phyloP scores from a whole-genome alignment of 2,113 vertebrate species.

The Grammomys dolichurus region DNA sequence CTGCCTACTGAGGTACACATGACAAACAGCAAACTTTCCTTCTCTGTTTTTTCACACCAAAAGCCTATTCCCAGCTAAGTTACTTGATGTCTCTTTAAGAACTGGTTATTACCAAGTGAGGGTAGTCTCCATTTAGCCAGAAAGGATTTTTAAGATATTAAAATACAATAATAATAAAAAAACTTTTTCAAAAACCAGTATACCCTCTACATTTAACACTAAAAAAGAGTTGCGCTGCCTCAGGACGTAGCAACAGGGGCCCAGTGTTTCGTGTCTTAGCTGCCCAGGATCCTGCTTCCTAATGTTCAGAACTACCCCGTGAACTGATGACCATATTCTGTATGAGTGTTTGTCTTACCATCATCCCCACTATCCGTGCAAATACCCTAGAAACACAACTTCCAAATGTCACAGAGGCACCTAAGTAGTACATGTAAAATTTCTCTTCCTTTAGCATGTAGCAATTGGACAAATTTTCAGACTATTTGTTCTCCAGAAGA shows the following conservation, averaged over 20 bases:
- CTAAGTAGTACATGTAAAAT: not conserved
- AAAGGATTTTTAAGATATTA: not conserved
- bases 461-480: not conserved
- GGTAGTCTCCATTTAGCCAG: not conserved
- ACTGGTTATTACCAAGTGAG: not conserved
- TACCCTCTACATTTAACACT: not conserved
- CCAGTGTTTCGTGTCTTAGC: not conserved
- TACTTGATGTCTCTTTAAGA: not conserved
- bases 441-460: not conserved
- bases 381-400: not conserved
- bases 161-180: not conserved
- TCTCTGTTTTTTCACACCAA: too few species aligned
- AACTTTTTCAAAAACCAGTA: not conserved
- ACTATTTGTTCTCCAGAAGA: not conserved
- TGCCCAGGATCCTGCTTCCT: not conserved
- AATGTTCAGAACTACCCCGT: too few species aligned
- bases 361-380: rapidly evolving
- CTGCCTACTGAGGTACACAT: not conserved
- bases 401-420: not conserved
- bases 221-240: not conserved
- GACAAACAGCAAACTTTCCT: not conserved
- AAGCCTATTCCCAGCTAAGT: not conserved
- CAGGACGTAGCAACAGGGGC: not conserved
- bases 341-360: not conserved
- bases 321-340: not conserved